phyloP scores from a whole-genome alignment of 2,113 vertebrate genomes.

The Numenius arquata region DNA sequence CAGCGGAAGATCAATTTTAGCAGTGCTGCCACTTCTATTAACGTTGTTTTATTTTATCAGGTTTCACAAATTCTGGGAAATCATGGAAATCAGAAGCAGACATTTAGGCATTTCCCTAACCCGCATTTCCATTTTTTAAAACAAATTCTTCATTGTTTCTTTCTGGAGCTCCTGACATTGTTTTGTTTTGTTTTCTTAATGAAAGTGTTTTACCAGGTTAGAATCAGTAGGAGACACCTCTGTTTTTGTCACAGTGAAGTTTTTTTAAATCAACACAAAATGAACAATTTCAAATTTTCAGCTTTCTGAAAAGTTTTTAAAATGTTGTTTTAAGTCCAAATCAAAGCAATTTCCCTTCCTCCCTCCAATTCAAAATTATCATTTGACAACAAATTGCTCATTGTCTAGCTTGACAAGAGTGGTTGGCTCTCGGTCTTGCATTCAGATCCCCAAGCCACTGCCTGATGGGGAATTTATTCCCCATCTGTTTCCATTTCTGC shows the following conservation, averaged over 20 bases:
- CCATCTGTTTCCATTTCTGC: conserved; percentile 19
- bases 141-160: not conserved
- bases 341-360: not conserved
- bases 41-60: not conserved
- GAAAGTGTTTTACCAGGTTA: not conserved
- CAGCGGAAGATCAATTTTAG: not conserved
- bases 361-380: not conserved
- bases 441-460: not conserved
- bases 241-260: not conserved
- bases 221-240: not conserved
- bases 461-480: not conserved
- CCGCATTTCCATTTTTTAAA: not conserved
- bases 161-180: not conserved
- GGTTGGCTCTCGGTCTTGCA: not conserved
- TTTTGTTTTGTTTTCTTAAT: not conserved
- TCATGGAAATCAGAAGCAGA: not conserved
- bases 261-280: not conserved
- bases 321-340: not conserved
- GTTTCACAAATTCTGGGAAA: not conserved
- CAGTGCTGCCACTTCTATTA: not conserved
- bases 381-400: not conserved
- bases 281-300: not conserved
- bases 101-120: not conserved
- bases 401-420: not conserved
- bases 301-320: not conserved